Conservation (phyloP, 2,113 vertebrate genomes). For the Carlito syrichta region DNA sequence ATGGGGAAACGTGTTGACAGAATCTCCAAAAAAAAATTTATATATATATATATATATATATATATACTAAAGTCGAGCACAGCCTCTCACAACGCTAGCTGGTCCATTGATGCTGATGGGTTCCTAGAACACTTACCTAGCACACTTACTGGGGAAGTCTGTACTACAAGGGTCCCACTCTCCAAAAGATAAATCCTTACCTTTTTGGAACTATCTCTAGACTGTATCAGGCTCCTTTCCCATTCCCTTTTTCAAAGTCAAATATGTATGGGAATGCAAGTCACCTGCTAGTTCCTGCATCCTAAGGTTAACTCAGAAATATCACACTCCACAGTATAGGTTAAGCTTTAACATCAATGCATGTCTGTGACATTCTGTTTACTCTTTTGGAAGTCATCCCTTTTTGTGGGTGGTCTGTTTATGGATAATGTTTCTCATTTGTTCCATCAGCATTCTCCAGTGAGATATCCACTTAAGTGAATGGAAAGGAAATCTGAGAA, state of each 20-base stretch:
- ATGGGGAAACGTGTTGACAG: too few relatives aligned
- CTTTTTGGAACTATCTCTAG: slow-evolving; percentile 15
- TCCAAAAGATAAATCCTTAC: too few relatives aligned
- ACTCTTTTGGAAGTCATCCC: not conserved
- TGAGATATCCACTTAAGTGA: not conserved
- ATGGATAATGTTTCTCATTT: not conserved
- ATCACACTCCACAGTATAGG: not conserved
- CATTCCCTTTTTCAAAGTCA: not conserved
- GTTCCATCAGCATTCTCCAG: not conserved
- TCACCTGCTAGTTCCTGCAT: not conserved
- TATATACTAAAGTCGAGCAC: too few relatives aligned
- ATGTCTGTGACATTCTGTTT: not conserved
- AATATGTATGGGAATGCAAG: not conserved
- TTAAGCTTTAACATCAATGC: not conserved
- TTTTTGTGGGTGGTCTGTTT: not conserved
- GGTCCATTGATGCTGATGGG: too few relatives aligned
- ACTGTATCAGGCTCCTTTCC: not conserved
- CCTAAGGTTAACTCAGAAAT: not conserved
- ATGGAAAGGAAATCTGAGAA: not conserved
- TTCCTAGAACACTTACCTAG: too few relatives aligned
- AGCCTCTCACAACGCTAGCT: too few relatives aligned
- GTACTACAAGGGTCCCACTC: too few relatives aligned
- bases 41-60: too few relatives aligned
- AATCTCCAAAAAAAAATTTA: too few relatives aligned
- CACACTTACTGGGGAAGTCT: too few relatives aligned